Evolutionary conservation across 2,888 invertebrate genomes (phyloP), one percentile per base, ranked within the genome.

Genomic region (Cylloceria caligata): DNA sequence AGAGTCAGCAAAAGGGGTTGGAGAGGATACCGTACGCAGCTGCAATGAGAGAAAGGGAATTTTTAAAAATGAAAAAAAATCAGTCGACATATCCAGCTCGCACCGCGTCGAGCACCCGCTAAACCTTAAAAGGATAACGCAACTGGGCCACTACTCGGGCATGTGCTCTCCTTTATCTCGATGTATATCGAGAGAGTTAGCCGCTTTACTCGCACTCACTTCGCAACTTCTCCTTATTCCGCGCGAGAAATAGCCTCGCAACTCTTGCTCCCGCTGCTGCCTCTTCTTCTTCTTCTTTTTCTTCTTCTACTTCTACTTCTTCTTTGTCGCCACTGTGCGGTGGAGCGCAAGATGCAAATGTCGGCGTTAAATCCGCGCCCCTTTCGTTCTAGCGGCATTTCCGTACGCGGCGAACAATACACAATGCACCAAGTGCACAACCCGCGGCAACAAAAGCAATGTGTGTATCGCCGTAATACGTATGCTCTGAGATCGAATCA

Each of bases 371-470:
- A 86, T 85, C 81, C 80, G 79, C 83, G 71, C 79, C 75, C 68
- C 81, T 83, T 83, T 80, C 79, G 80, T 83, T 74, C 77, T 49
- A 65, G 65, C 55, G 75, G 81, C 75, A 78, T 80, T 83, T 82
- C 83, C 83, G 82, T 85, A 85, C 82, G 55, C 78, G 83, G 82
- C 42, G 74, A 83, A 86, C 86, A 86, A 86, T 86, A 84, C 84
- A 86, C 84, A 86, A 86, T 86, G 84, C 84, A 47, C 74, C 78
- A 52, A 82, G 79, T 68, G 78, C 68, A 62, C 42, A 74, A 39
- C 71, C 55, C 45, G 68, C 69, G 55, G 39, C 74, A 34, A 73
- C 72, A 42, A 72, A 76, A 57, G 39, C 34, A 47, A 62, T 62
- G 57, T 49, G 16, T 49, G 16, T 42, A 16, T 60, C 5, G 49